Conservation (phyloP, 2,888 invertebrate genomes). For the Tenthredo distinguenda region DNA sequence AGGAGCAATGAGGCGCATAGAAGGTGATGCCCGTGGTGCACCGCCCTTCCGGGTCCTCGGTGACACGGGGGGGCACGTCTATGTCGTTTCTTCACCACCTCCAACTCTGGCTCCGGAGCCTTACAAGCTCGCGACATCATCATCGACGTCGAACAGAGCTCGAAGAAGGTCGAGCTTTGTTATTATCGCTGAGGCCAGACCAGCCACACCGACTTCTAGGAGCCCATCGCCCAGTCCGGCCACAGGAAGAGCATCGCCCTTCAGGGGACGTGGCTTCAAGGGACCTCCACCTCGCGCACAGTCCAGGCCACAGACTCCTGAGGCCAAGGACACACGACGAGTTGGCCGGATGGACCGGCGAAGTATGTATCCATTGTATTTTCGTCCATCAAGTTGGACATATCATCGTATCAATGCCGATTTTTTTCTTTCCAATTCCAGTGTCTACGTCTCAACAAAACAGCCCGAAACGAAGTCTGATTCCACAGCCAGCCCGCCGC, state of each 20-base stretch:
- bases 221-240: conserved; percentile 78
- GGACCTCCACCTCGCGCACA: conserved; percentile 76
- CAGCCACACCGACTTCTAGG: conserved; percentile 78
- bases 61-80: conserved; percentile 22
- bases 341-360: conserved; percentile 1
- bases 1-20: conserved; percentile 52
- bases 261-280: conserved; percentile 82
- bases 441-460: conserved; percentile 73
- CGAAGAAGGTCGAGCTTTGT: conserved; percentile 86
- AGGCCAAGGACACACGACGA: conserved; percentile 56
- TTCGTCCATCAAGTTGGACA: not conserved
- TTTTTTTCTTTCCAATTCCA: conserved; percentile 56
- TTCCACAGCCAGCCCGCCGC: conserved; percentile 72
- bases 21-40: conserved; percentile 54
- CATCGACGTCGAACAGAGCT: conserved; percentile 79
- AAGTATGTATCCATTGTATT: conserved; percentile 25
- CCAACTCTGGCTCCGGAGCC: conserved; percentile 74
- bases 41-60: conserved; percentile 53
- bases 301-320: conserved; percentile 81
- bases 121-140: conserved; percentile 71
- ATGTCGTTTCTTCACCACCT: conserved; percentile 67
- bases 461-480: conserved; percentile 74
- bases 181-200: conserved; percentile 82
- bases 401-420: not conserved
- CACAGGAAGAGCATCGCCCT: conserved; percentile 82